Base-by-base conservation (phyloP, 2,113 vertebrate genomes). In the Actenoides hombroni region DNA sequence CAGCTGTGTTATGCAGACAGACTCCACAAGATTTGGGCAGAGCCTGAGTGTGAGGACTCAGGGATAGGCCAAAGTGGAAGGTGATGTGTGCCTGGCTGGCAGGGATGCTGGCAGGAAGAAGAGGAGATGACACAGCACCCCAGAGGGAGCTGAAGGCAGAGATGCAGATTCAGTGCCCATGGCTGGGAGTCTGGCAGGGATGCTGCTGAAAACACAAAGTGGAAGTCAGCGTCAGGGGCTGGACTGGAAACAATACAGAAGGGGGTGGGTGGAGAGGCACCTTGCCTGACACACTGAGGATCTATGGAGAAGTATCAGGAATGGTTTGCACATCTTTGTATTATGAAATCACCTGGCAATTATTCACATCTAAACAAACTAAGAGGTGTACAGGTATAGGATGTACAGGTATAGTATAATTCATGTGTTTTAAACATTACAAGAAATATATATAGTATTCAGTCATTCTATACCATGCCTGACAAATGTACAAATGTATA, bases 1-100 rank as follows among this genome's bases (percentile, higher is more conserved):
- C 2, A 1, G 46, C 33, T 5, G 9, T 0, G 0, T 57, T 57
- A n/a, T 0, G 0, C 42, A 64, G 42, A 17, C 3, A 1, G n/a
- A 83, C 16, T 39, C 35, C 21, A 11, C 0, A 5, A 84, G 37
- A 33, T n/a, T 11, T 54, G 31, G 51, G 69, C 46, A 90, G 65
- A 70, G 20, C 28, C 10, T 10, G 56, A 70, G 31, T 14, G 31
- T 0, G 2, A 94, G 60, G 40, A 51, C 13, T 21, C 2, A 0
- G 20, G 24, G 29, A 48, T 21, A 70, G 87, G 16, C 12, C 46
- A 68, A 61, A 90, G 67, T 2, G 4, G 71, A 53, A 86, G 37
- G 39, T 39, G 39, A 88, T 33, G 44, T 17, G 19, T 48, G n/a
- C n/a, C 57, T 76, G 56, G 61, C 65, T 88, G n/a, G 19, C 54